Base-by-base conservation (phyloP, 2,113 vertebrate genomes). In the Cathartes aura region DNA sequence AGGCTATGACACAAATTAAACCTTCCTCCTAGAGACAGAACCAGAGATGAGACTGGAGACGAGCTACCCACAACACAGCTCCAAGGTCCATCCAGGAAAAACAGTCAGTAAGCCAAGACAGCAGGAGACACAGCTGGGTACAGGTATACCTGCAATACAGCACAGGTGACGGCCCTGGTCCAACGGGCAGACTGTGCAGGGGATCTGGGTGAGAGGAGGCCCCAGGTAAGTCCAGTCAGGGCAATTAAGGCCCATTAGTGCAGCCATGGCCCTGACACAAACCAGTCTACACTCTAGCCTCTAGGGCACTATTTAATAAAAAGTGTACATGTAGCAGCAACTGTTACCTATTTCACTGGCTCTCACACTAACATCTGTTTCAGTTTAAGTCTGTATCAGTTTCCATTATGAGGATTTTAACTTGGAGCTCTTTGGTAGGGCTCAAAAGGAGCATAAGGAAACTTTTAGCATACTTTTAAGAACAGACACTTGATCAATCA, bases 291-390 rank as follows among this genome's bases (percentile, higher is more conserved):
- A 6, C 64, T 71, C 32, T 6, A 50, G 36, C 18, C 92, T 34
- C 63, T 29, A 59, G 66, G 90, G 67, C 59, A 38, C 40, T 18
- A 16, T 22, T 63, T 75, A 79, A 14, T 56, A 59, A 53, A 23
- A 75, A 38, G 12, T 1, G 9, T 55, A 47, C 2, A 0, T 4
- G 45, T 30, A 78, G 20, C 47, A 89, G 19, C 5, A 19, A 43
- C 43, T 36, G 45, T 8, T 79, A 47, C 34, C 26, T 17, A 2
- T 58, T 83, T 78, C 47, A 24, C 53, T 15, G 29, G 12, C 26
- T 76, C 76, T 50, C 66, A 60, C 34, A 29, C 75, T 34, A 78
- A 32, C 89, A 96, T 73, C 76, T 93, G 93, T 78, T 97, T 88
- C 75, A 81, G 71, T 50, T 97, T 95, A 86, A 66, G 38, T n/a